phyloP scores from a whole-genome alignment of 2,888 invertebrate genomes.

The Agapostemon virescens region DNA sequence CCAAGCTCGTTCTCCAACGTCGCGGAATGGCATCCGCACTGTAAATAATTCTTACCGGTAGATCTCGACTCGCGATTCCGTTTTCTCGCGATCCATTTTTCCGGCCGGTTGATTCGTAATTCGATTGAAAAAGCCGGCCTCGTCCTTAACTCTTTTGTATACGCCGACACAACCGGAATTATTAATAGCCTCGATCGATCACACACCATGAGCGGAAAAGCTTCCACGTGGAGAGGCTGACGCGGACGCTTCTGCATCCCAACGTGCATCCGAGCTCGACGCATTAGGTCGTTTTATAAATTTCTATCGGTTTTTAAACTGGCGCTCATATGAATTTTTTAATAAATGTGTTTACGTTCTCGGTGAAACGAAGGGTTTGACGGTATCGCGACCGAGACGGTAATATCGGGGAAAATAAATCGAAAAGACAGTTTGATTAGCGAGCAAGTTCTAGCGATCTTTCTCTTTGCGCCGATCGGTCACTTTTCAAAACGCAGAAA shows the following conservation, averaged over 20 bases:
- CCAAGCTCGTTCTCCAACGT: no score
- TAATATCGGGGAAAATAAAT: background rate
- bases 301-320: constrained; percentile 1
- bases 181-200: constrained; percentile 41
- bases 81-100: background rate
- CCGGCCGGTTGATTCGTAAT: background rate
- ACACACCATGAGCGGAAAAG: background rate
- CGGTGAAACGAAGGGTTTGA: background rate
- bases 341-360: constrained; percentile 1
- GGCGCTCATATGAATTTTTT: background rate
- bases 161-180: background rate
- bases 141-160: constrained; percentile 2
- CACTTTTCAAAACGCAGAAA: background rate
- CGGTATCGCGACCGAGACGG: background rate
- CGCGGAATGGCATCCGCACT: background rate
- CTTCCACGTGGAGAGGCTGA: constrained; percentile 1
- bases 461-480: background rate
- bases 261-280: background rate
- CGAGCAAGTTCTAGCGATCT: background rate
- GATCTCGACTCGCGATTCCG: background rate
- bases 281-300: constrained; percentile 1
- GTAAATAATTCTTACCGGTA: background rate
- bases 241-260: background rate
- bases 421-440: background rate
- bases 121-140: background rate